Evolutionary conservation across 2,888 invertebrate genomes (phyloP), one percentile per base, ranked within the genome.

Genomic region (Athrips mouffetella): DNA sequence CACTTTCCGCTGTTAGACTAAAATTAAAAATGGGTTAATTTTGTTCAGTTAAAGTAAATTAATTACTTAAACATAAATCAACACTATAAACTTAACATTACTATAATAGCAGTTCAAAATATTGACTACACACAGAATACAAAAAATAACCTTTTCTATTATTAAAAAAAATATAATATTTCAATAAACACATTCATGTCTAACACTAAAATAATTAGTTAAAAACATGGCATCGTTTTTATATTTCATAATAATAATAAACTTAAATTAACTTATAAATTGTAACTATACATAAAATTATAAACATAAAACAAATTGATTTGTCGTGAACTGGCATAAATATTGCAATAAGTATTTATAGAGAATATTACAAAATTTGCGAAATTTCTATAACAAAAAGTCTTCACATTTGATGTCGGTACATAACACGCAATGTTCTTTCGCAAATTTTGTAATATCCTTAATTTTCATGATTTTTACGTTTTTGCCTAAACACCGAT

Each of bases 191-290:
- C 78, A 81, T 76, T 67, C 62, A 59, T 62, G 65, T 68, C 70
- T 76, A 77, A 73, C 65, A 61, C 73, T 80, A 83, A 77, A 77
- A 74, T 80, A 80, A 80, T 76, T 77, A 77, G 67, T 67, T 65
- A 69, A 75, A 82, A 86, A 86, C 87, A 88, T 88, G 88, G 88
- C 88, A 86, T 87, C 87, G 60, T 70, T 80, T 77, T 71, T 68
- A 63, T 73, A 73, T 70, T 60, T 57, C 42, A 60, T 60, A 64
- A 58, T 58, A 55, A 62, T 59, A 59, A 55, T 30, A 10, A 48
- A 51, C 31, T 47, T 48, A 44, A 67, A 67, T 58, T 69, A 67
- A 70, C 73, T 62, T 70, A 63, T 53, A 45, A 52, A 49, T n/a
- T 50, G 53, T 53, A 52, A 55, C 51, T 54, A 51, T 57, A 58